Conservation (phyloP, 2,888 invertebrate genomes). For the Metopia argyrocephala region DNA sequence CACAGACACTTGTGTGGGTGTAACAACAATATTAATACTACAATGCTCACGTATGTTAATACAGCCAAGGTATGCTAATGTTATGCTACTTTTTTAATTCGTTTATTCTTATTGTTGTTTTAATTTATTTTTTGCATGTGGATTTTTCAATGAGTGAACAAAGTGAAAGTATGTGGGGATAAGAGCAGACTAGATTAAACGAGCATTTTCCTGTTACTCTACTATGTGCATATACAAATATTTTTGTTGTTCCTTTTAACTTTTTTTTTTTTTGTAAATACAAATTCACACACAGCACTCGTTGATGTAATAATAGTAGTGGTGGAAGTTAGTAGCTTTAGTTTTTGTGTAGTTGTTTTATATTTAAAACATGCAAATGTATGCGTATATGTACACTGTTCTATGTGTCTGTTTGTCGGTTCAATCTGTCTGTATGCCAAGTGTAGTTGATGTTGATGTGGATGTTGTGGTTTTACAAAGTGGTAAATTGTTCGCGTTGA, state of each 20-base stretch:
- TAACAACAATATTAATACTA: constrained; percentile 54
- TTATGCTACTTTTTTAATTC: constrained; percentile 37
- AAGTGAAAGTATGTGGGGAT: constrained; percentile 11
- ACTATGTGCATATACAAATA: too few species aligned
- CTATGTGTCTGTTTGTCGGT: background rate
- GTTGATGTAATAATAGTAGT: constrained; percentile 37
- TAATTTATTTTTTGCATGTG: background rate
- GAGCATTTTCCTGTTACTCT: constrained; percentile 32
- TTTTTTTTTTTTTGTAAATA: constrained; percentile 3
- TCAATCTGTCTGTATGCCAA: background rate
- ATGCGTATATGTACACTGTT: constrained; percentile 25
- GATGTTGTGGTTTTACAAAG: constrained; percentile 62
- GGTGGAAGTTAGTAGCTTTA: constrained; percentile 44
- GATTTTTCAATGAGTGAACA: background rate
- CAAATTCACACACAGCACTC: constrained; percentile 16
- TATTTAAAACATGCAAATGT: constrained; percentile 54
- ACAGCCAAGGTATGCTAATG: constrained; percentile 56
- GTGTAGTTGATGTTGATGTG: constrained; percentile 46
- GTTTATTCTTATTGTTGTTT: background rate
- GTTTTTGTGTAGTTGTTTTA: constrained; percentile 24
- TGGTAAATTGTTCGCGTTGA: constrained; percentile 61
- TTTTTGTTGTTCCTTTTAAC: background rate
- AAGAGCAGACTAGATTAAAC: constrained; percentile 41
- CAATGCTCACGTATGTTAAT: constrained; percentile 60
- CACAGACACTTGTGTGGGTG: background rate